Evolutionary conservation across 2,888 invertebrate species (phyloP).

Genomic region (Cryptophagus acutangulus): DNA sequence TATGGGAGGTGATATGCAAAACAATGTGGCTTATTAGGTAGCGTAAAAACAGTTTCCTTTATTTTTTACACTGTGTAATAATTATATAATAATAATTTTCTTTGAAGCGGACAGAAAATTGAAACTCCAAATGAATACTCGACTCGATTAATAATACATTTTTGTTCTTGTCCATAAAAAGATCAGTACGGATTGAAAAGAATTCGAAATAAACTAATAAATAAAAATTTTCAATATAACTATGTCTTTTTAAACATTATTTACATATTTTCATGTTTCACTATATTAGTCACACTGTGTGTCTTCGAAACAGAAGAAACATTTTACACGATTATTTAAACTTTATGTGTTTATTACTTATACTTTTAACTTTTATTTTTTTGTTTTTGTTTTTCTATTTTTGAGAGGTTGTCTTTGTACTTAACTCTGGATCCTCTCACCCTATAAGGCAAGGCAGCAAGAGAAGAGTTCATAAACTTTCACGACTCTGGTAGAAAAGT

Average conservation of each 20-base stretch:
- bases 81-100: conserved; percentile 5
- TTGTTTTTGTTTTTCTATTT: conserved; percentile 10
- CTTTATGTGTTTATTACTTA: conserved; percentile 23
- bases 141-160: too few species aligned
- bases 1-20: too few species aligned
- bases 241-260: conserved; percentile 7
- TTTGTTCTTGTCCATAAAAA: conserved; percentile 1
- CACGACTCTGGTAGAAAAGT: conserved; percentile 91
- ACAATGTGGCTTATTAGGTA: too few species aligned
- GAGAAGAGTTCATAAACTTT: conserved; percentile 39
- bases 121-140: not conserved
- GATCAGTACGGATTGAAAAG: conserved; percentile 4
- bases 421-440: not conserved
- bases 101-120: conserved; percentile 6
- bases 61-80: conserved; percentile 11
- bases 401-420: conserved; percentile 1
- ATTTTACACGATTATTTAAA: conserved; percentile 20
- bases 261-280: conserved; percentile 7
- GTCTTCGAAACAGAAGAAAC: conserved; percentile 18
- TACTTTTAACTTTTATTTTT: conserved; percentile 16
- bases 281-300: conserved; percentile 5
- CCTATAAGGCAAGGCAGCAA: conserved; percentile 24
- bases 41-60: conserved; percentile 13
- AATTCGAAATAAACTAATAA: conserved; percentile 5
- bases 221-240: conserved; percentile 6